phyloP scores from a whole-genome alignment of 2,797 vertebrate species.

The Glossophaga mutica region DNA sequence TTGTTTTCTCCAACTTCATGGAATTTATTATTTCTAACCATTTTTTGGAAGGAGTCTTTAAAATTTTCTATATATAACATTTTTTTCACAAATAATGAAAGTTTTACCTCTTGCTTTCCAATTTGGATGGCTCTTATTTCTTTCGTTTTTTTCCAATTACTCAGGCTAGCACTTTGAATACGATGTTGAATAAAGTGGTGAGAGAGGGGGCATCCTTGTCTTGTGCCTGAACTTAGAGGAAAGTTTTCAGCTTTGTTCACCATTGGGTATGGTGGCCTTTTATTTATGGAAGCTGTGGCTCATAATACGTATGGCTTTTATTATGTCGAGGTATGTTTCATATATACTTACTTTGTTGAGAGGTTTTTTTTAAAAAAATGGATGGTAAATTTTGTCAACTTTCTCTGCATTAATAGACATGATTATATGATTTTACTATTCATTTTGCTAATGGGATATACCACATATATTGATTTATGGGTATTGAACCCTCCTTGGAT shows the following conservation, averaged over 20 bases:
- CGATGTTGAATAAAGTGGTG: background rate
- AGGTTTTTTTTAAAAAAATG: background rate
- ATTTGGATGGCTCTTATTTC: background rate
- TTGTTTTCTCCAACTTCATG: background rate
- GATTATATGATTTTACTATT: background rate
- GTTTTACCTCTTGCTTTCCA: background rate
- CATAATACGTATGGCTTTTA: background rate
- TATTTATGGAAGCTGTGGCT: background rate
- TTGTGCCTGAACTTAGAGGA: background rate
- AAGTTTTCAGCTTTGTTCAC: background rate
- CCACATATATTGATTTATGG: background rate
- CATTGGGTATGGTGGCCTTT: background rate
- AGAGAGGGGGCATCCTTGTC: background rate
- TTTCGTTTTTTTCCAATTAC: background rate
- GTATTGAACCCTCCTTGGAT: background rate
- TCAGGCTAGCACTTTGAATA: background rate
- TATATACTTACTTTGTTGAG: background rate
- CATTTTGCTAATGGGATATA: background rate
- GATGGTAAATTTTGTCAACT: background rate
- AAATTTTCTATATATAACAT: background rate
- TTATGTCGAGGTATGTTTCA: background rate
- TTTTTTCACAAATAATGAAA: background rate
- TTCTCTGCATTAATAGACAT: background rate
- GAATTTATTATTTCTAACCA: background rate
- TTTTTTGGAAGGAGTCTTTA: background rate